Conservation (phyloP, 2,797 vertebrate species). For the Eulemur mongoz region DNA sequence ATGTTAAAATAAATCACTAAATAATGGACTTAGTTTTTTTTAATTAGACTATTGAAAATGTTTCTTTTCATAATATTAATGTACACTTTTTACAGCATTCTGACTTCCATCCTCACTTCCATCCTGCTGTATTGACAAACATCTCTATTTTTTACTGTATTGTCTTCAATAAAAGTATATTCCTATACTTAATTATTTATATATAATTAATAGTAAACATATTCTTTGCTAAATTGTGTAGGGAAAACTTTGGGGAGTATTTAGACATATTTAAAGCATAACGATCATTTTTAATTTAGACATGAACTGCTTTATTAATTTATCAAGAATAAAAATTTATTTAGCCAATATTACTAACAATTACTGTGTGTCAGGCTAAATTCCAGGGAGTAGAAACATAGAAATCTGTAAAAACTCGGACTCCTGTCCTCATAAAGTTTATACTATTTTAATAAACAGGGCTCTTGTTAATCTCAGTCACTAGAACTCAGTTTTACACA, state of each 20-base stretch:
- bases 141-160: background rate
- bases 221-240: background rate
- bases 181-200: background rate
- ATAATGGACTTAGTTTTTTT: conserved; percentile 12
- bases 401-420: background rate
- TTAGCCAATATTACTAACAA: background rate
- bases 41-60: background rate
- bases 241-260: background rate
- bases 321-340: background rate
- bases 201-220: background rate
- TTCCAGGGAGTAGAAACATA: background rate
- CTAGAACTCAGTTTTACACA: background rate
- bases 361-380: background rate
- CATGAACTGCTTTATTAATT: background rate
- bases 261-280: background rate
- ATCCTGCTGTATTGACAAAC: background rate
- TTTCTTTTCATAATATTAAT: background rate
- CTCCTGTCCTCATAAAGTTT: background rate
- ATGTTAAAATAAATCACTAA: conserved; percentile 45
- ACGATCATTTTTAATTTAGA: background rate
- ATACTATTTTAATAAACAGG: background rate
- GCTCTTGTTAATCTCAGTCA: background rate
- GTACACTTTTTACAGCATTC: background rate
- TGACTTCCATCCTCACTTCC: background rate
- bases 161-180: background rate